These are phyloP conservation scores for Scaptomyza reducta DNA, from an alignment of 2,888 invertebrate genomes.

Conservation along the genomic window DNA sequence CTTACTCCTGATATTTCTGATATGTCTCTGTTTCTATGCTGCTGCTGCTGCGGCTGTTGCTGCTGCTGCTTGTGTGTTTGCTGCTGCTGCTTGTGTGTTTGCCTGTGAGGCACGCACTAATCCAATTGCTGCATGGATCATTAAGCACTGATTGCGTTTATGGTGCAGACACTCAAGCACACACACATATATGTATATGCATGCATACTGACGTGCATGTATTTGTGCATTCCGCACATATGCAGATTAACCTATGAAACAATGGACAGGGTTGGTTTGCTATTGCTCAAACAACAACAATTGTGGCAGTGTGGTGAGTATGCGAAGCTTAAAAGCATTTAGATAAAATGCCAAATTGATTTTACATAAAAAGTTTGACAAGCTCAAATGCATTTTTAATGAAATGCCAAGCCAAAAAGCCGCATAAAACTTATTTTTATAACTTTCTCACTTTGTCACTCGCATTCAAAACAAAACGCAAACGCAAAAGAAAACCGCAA, in stretches of 20 bases:
- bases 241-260: conserved; percentile 61
- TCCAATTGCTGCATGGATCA: conserved; percentile 74
- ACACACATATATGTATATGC: conserved; percentile 10
- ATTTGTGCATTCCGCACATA: not conserved
- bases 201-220: conserved; percentile 1
- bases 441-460: conserved; percentile 36
- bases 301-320: conserved; percentile 21
- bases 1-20: conserved; percentile 1
- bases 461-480: conserved; percentile 53
- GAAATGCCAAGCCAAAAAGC: conserved; percentile 16
- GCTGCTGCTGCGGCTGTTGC: conserved; percentile 9
- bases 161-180: conserved; percentile 45
- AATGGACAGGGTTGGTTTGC: conserved; percentile 1
- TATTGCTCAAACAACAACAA: conserved; percentile 9
- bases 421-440: conserved; percentile 4
- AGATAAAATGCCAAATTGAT: conserved; percentile 43
- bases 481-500: not conserved
- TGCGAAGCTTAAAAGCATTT: conserved; percentile 37
- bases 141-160: conserved; percentile 77
- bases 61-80: not conserved
- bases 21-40: conserved; percentile 9
- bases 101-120: conserved; percentile 60
- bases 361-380: conserved; percentile 29
- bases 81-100: conserved; percentile 28
- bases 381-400: conserved; percentile 27